phyloP scores from a whole-genome alignment of 2,888 invertebrate genomes.

The Drosophila cyrtoloma region DNA sequence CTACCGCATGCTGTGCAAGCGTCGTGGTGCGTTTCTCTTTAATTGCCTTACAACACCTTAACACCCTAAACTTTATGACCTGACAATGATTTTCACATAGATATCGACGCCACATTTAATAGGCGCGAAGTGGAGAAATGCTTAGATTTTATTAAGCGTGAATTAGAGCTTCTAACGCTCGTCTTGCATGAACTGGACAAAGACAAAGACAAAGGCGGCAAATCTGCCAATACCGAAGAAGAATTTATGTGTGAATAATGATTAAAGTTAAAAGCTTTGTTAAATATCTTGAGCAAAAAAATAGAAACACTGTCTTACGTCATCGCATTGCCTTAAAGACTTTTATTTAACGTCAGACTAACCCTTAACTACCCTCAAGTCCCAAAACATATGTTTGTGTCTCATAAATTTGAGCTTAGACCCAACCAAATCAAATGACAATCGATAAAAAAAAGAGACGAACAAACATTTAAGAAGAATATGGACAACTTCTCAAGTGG shows the following conservation, averaged over 20 bases:
- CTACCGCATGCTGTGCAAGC: slow-evolving; percentile 79
- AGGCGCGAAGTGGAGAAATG: slow-evolving; percentile 43
- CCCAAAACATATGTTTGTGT: slow-evolving; percentile 52
- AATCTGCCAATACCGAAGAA: slow-evolving; percentile 15
- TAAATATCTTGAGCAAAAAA: slow-evolving; percentile 9
- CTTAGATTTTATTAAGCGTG: slow-evolving; percentile 57
- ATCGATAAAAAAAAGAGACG: slow-evolving; percentile 47
- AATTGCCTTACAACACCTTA: background rate
- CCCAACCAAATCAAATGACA: slow-evolving; percentile 68
- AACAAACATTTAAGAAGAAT: slow-evolving; percentile 32
- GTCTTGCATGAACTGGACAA: slow-evolving; percentile 51
- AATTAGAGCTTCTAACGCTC: slow-evolving; percentile 36
- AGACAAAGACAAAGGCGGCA: slow-evolving; percentile 28
- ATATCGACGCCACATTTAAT: slow-evolving; percentile 17
- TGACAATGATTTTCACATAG: slow-evolving; percentile 4
- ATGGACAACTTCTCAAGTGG: slow-evolving; percentile 64
- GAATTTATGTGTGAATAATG: background rate
- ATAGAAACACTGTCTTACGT: slow-evolving; percentile 7
- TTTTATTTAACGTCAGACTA: slow-evolving; percentile 33
- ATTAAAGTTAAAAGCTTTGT: background rate
- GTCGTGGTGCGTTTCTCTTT: slow-evolving; percentile 65
- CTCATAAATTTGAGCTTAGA: slow-evolving; percentile 45
- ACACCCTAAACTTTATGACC: background rate
- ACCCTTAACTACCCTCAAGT: slow-evolving; percentile 41
- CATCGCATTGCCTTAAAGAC: background rate